These are phyloP conservation scores for Indicator maculatus DNA, from an alignment of 2,113 vertebrate species.

Conservation along the genomic window DNA sequence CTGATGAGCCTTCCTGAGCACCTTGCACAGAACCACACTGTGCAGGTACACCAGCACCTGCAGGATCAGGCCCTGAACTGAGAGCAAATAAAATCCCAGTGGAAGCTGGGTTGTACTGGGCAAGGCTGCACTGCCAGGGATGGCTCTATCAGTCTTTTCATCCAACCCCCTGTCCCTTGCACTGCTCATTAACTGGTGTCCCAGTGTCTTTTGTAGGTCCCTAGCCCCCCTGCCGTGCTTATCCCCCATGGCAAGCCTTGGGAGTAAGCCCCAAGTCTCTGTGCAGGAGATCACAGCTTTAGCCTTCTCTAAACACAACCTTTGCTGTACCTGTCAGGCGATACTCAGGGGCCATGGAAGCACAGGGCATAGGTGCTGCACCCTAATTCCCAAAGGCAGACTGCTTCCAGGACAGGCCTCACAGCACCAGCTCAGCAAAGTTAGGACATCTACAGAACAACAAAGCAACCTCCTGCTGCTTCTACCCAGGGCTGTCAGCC, in stretches of 20 bases:
- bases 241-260: too few species aligned
- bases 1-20: neutral
- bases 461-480: neutral
- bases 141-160: neutral
- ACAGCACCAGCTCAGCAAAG: rapidly evolving
- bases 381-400: neutral
- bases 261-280: neutral
- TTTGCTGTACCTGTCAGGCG: too few species aligned
- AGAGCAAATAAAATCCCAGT: neutral
- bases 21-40: neutral
- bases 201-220: neutral
- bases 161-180: too few species aligned
- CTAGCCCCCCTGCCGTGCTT: too few species aligned
- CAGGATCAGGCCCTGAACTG: neutral
- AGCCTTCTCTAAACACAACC: too few species aligned
- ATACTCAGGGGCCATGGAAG: rapidly evolving
- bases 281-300: neutral
- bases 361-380: rapidly evolving
- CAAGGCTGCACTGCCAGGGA: neutral
- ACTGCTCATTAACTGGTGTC: neutral
- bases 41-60: neutral
- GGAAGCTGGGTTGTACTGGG: neutral
- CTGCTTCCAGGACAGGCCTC: neutral
- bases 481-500: neutral
- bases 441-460: too few species aligned